Conservation (phyloP, 2,888 invertebrate species). For the Tachina fera region DNA sequence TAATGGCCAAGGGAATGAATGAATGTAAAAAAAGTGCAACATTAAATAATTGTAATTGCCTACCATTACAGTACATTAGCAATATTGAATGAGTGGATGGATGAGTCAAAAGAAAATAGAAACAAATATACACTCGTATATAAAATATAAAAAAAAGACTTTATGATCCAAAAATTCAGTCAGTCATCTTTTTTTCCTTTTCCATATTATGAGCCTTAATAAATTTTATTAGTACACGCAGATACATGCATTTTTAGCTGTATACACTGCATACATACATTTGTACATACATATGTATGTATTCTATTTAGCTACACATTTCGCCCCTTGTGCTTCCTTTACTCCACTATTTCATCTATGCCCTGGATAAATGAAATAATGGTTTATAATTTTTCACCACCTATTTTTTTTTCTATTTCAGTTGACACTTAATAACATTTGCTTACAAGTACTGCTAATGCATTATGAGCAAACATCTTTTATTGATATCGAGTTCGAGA, state of each 20-base stretch:
- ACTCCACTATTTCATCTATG: conserved; percentile 14
- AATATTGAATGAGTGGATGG: conserved; percentile 77
- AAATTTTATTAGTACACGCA: conserved; percentile 48
- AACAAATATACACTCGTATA: conserved; percentile 24
- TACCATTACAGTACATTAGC: conserved; percentile 80
- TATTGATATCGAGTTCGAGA: conserved; percentile 48
- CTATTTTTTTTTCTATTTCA: conserved; percentile 56
- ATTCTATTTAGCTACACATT: conserved; percentile 57
- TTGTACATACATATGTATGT: too few species aligned
- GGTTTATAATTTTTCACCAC: conserved; percentile 70
- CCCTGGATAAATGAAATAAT: conserved; percentile 51
- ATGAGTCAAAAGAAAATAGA: conserved; percentile 66
- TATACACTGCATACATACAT: not conserved
- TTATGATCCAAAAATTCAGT: conserved; percentile 44
- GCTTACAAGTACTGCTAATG: conserved; percentile 55
- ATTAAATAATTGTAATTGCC: conserved; percentile 70
- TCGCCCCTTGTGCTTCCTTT: conserved; percentile 52
- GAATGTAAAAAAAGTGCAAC: conserved; percentile 64
- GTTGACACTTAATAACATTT: conserved; percentile 64
- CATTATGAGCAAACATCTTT: conserved; percentile 62
- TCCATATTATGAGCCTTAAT: conserved; percentile 46
- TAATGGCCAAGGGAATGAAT: conserved; percentile 24
- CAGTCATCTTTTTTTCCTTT: conserved; percentile 15
- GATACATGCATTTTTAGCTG: conserved; percentile 24
- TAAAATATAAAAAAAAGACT: conserved; percentile 22